Evolutionary conservation across 2,888 invertebrate species (phyloP).

Genomic region (Aquatica leii): DNA sequence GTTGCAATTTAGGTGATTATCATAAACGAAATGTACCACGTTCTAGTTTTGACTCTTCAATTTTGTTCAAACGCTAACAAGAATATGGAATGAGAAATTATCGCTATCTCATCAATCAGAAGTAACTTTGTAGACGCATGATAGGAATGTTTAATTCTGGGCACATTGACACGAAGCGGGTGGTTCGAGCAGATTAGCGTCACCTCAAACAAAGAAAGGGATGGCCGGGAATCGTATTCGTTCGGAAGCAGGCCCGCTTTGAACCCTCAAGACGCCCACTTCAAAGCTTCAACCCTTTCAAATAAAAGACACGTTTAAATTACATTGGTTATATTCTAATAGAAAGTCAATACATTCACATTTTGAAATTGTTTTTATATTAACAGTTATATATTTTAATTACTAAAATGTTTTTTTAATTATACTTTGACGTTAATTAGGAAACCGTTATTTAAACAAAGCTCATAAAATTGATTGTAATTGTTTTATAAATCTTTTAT

Average conservation of each 20-base stretch:
- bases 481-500: too few species aligned
- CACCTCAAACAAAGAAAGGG: slow-evolving; percentile 44
- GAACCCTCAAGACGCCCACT: slow-evolving; percentile 37
- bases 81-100: slow-evolving; percentile 38
- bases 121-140: slow-evolving; percentile 33
- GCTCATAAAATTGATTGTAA: too few species aligned
- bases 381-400: neutral
- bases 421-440: too few species aligned
- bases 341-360: slow-evolving; percentile 20
- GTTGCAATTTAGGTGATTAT: slow-evolving; percentile 16
- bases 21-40: slow-evolving; percentile 24
- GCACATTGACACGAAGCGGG: slow-evolving; percentile 37
- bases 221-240: slow-evolving; percentile 34
- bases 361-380: slow-evolving; percentile 6
- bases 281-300: slow-evolving; percentile 36
- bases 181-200: slow-evolving; percentile 40
- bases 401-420: too few species aligned
- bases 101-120: slow-evolving; percentile 38
- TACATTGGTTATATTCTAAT: slow-evolving; percentile 37
- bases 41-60: slow-evolving; percentile 27
- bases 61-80: slow-evolving; percentile 21
- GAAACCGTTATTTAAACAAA: too few species aligned
- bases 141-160: slow-evolving; percentile 42
- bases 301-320: slow-evolving; percentile 40
- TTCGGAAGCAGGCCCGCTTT: slow-evolving; percentile 36